These are phyloP conservation scores for Geotrypetes seraphini DNA, from an alignment of 2,797 vertebrate genomes.

Conservation along the genomic window DNA sequence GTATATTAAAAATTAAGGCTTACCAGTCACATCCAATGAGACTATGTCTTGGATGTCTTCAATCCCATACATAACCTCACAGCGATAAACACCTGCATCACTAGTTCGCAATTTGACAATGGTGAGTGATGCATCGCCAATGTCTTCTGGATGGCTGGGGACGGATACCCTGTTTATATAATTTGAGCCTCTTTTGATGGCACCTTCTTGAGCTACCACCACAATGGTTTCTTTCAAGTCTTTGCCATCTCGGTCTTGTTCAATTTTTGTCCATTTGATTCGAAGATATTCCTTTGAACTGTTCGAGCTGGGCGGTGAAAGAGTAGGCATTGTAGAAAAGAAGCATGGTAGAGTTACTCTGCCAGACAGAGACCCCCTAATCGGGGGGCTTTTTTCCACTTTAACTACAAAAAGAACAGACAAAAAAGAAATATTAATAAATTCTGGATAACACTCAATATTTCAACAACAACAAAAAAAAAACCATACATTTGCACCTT, in stretches of 20 bases:
- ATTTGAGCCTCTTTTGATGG: constrained; percentile 78
- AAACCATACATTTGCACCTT: no score
- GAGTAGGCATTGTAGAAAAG: constrained; percentile 80
- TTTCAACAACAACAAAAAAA: no score
- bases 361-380: constrained; percentile 79
- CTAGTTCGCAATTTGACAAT: constrained; percentile 82
- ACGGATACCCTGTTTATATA: constrained; percentile 85
- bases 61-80: constrained; percentile 87
- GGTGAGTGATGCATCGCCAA: constrained; percentile 81
- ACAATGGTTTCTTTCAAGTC: constrained; percentile 74
- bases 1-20: constrained; percentile 18
- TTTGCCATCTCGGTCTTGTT: constrained; percentile 52
- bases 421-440: background rate
- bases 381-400: constrained; percentile 43
- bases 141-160: constrained; percentile 72
- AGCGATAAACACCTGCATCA: constrained; percentile 87
- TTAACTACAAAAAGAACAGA: constrained; percentile 33
- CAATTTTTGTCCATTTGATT: constrained; percentile 94
- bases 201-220: constrained; percentile 81
- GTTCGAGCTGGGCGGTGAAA: constrained; percentile 59
- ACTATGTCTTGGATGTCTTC: constrained; percentile 82
- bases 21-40: constrained; percentile 76
- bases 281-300: constrained; percentile 67
- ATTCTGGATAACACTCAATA: background rate
- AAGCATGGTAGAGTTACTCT: constrained; percentile 82